Conservation (phyloP, 2,888 invertebrate species). For the Poecilus cupreus region DNA sequence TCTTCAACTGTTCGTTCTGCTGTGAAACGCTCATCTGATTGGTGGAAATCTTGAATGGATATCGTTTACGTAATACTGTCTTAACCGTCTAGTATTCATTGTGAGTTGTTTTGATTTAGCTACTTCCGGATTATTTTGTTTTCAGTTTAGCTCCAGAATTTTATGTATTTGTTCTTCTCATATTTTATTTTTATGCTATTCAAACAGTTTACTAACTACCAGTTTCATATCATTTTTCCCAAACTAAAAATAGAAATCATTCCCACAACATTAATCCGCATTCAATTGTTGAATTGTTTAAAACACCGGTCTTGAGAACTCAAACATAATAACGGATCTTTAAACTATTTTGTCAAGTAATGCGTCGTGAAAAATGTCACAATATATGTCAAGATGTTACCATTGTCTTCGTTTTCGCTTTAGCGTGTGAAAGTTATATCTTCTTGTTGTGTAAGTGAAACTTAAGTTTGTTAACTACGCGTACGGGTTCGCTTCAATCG, state of each 20-base stretch:
- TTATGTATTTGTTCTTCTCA: too few relatives aligned
- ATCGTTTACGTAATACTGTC: slow-evolving; percentile 11
- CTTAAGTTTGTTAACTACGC: not conserved
- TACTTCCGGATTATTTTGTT: too few relatives aligned
- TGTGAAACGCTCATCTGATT: not conserved
- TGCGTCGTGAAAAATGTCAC: not conserved
- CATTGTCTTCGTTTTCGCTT: not conserved
- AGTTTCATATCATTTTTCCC: too few relatives aligned
- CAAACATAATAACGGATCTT: not conserved
- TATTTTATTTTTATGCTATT: too few relatives aligned
- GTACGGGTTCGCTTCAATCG: not conserved
- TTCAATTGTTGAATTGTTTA: too few relatives aligned
- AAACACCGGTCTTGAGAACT: not conserved
- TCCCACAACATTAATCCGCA: not conserved
- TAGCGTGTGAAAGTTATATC: not conserved
- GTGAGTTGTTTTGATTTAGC: too few relatives aligned
- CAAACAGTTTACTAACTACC: too few relatives aligned
- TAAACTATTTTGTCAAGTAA: not conserved
- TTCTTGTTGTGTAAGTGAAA: not conserved
- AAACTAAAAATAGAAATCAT: not conserved
- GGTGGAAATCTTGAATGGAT: slow-evolving; percentile 27
- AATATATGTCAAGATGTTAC: not conserved
- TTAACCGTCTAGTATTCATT: too few relatives aligned
- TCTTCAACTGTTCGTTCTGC: not conserved
- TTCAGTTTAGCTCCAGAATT: too few relatives aligned